These are phyloP conservation scores for Hypsibius dujardini DNA, from an alignment of 1,140 invertebrate genomes.

Conservation along the genomic window DNA sequence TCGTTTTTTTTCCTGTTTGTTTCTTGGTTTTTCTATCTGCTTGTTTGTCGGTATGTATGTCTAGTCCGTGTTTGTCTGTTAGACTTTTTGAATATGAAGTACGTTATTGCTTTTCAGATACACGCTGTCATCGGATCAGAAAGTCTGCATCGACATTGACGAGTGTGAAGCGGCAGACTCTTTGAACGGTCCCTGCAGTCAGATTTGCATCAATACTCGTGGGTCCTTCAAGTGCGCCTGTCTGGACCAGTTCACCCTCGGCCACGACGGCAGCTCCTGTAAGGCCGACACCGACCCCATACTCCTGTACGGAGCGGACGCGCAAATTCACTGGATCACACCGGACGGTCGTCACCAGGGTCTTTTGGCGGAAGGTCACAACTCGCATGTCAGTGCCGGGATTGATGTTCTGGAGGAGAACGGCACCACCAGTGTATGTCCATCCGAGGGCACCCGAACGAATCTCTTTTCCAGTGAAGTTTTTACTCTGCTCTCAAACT, in stretches of 20 bases:
- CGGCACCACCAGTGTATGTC: no score
- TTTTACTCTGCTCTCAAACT: no score
- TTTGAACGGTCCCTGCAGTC: not conserved
- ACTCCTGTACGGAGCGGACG: not conserved
- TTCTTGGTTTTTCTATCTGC: no score
- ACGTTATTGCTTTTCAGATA: no score
- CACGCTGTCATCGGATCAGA: not conserved
- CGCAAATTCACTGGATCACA: not conserved
- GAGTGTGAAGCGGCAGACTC: not conserved
- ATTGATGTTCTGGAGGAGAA: no score
- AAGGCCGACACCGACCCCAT: not conserved
- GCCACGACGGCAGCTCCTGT: not conserved
- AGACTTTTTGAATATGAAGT: no score
- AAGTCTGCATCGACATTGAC: not conserved
- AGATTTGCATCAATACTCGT: not conserved
- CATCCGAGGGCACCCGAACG: no score
- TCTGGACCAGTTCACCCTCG: not conserved
- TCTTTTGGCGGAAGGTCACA: not conserved
- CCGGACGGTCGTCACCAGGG: not conserved
- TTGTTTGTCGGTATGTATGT: no score
- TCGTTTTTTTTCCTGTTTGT: no score
- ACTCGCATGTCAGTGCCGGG: no score
- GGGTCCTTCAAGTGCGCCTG: constrained; percentile 5
- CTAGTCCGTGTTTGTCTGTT: no score
- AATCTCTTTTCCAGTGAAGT: no score